Percentiles rank a stretch among this genome's conserved stretches.
phyloP scores from a whole-genome alignment of 2,888 invertebrate species.

The Euclidia mi region DNA sequence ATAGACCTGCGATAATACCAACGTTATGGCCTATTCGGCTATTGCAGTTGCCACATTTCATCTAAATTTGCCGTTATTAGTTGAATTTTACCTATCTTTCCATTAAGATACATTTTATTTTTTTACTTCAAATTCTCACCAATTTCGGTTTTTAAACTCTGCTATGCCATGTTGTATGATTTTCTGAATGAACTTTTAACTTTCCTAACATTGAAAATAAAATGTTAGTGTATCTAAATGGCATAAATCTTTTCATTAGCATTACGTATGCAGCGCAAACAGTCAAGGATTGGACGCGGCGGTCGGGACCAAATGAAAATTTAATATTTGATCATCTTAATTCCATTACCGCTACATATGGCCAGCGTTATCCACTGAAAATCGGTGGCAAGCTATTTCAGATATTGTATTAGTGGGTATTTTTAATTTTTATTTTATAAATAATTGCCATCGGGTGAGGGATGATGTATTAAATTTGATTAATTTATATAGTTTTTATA shows the following conservation, averaged over 20 bases:
- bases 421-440: neutral
- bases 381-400: slow-evolving; percentile 1
- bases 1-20: no score
- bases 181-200: no score
- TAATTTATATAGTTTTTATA: no score
- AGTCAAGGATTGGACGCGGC: slow-evolving; percentile 33
- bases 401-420: neutral
- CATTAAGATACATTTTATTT: no score
- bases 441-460: neutral
- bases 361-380: slow-evolving; percentile 24
- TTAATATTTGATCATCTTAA: slow-evolving; percentile 60
- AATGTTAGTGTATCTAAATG: slow-evolving; percentile 1
- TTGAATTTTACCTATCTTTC: no score
- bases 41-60: no score
- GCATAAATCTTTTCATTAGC: slow-evolving; percentile 23
- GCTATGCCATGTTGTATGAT: no score
- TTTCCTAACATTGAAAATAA: neutral
- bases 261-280: slow-evolving; percentile 34
- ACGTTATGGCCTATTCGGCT: no score
- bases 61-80: no score
- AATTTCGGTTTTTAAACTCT: no score
- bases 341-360: slow-evolving; percentile 38
- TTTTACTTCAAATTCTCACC: no score
- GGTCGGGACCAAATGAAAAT: slow-evolving; percentile 53
- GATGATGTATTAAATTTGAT: no score